A percentile compares a stretch with the other conserved stretches of the same genome.
Evolutionary conservation across 2,113 vertebrate species (phyloP).

Genomic region (Pipa parva): DNA sequence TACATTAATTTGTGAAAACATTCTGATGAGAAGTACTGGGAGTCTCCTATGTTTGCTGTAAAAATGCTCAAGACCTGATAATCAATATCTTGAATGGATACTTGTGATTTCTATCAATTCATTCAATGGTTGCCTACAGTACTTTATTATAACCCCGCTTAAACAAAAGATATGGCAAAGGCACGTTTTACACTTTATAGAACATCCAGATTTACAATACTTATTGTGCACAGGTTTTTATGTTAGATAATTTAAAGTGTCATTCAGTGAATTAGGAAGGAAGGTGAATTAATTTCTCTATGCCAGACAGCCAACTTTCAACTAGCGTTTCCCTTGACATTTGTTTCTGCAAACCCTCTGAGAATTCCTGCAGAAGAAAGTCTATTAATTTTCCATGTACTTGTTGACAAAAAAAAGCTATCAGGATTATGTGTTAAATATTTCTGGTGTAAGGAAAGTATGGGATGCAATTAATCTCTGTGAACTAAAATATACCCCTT

Average conservation of each 20-base stretch:
- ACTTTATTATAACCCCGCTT: conserved; percentile 3
- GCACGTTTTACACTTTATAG: conserved; percentile 36
- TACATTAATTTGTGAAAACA: too few species aligned
- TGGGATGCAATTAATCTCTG: conserved; percentile 86
- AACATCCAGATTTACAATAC: conserved; percentile 38
- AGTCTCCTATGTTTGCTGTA: neutral
- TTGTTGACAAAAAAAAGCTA: conserved; percentile 82
- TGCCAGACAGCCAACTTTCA: conserved; percentile 57
- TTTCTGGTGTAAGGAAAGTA: conserved; percentile 71
- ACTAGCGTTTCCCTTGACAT: conserved; percentile 61
- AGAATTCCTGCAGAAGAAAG: conserved; percentile 72
- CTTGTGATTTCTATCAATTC: conserved; percentile 5
- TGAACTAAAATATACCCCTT: conserved; percentile 86
- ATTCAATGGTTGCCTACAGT: conserved; percentile 15
- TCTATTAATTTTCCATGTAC: conserved; percentile 85
- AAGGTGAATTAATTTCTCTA: conserved; percentile 66
- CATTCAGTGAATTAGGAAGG: conserved; percentile 57
- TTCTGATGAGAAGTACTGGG: neutral
- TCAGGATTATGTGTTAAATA: conserved; percentile 82
- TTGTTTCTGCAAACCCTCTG: conserved; percentile 59
- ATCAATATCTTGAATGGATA: conserved; percentile 30
- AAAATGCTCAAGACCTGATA: conserved; percentile 28
- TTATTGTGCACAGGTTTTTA: conserved; percentile 40
- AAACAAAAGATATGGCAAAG: conserved; percentile 15
- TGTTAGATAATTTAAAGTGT: conserved; percentile 55